Base-by-base conservation (phyloP, 2,113 vertebrate species). In the Phyllopteryx taeniolatus region DNA sequence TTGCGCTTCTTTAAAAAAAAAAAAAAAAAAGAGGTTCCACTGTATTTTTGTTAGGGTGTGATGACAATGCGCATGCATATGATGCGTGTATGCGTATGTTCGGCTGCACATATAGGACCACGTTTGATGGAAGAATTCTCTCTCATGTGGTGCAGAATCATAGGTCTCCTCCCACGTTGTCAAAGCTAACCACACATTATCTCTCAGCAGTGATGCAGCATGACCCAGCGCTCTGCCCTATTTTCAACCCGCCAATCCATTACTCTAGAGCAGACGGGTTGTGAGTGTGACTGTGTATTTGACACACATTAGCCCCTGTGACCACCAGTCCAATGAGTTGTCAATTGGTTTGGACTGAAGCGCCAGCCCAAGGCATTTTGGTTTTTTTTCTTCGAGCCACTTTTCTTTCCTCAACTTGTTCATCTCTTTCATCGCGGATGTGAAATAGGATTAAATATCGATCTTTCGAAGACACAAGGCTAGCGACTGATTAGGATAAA, bases 211-310 rank as follows among this genome's bases (percentile, higher is more conserved):
- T 67, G 68, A 84, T 70, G 80, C 56, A 78, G 81, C 68, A 14
- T 49, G 73, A 78, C 53, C 64, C 56, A 67, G 20, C 27, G 42
- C 63, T 27, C 3, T 70, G 79, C 61, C 79, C 79, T 78, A 61
- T 68, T 76, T 79, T 75, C 54, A 3, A 22, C 74, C 74, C 43
- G 6, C 49, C 54, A n/a, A 68, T 71, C 67, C 54, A 39, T 83
- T 76, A 77, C 68, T 83, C 74, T 73, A 35, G 3, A 70, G 79
- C 79, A 75, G 72, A 84, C 60, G 74, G 72, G 73, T 53, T 57
- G 67, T 0, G 0, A 78, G 68, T 67, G 43, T 46, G 72, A 8
- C 74, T 22, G 0, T 31, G 22, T 63, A 12, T 67, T 71, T 62
- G 80, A 76, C 83, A 80, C 73, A 56, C 47, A 67, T 71, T 13